Evolutionary conservation across 2,797 vertebrate species (phyloP), one percentile per base, ranked within the genome.

Genomic region (Helarctos malayanus): DNA sequence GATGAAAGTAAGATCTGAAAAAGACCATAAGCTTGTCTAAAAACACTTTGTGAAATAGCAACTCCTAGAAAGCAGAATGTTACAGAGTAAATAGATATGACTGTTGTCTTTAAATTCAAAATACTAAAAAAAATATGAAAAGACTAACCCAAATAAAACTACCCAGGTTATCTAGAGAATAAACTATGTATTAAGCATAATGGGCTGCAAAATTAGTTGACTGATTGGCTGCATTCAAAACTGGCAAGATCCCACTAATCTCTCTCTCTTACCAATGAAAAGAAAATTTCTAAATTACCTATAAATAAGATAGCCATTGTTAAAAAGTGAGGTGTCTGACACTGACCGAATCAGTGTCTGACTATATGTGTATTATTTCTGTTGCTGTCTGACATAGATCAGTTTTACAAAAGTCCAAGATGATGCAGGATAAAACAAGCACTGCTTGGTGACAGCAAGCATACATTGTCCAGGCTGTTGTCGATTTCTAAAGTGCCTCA

Each of bases 261-360:
- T 94, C 21, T 84, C 35, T 65, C 86, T 93, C 32, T 92, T 73
- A 47, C 90, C 80, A 82, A 68, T 88, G 94, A 91, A 87, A 91
- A 85, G 27, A 96, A 93, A 89, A n/a, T 92, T 95, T 95, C 16
- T 69, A 91, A 96, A 95, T 92, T 87, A 85, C 56, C 21, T 85
- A 63, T 82, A 96, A 93, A 95, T 91, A 85, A 49, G 49, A 71
- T 95, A 35, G n/a, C 54, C 80, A 80, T 97, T 96, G 97, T 87
- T 97, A 79, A 38, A 45, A 84, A 73, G 49, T 84, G n/a, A 93
- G 35, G 41, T 83, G 90, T 92, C 59, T 38, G 38, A 38, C 38
- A 38, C 38, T 38, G 38, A 91, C 71, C 32, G 54, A 92, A 19
- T 94, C 89, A 89, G 57, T 59, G 71, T 78, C 45, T 83, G 65